Percentiles rank a stretch among this genome's conserved stretches.
phyloP scores from a whole-genome alignment of 1,140 invertebrate genomes.

The Oncopodura yosiiana region DNA sequence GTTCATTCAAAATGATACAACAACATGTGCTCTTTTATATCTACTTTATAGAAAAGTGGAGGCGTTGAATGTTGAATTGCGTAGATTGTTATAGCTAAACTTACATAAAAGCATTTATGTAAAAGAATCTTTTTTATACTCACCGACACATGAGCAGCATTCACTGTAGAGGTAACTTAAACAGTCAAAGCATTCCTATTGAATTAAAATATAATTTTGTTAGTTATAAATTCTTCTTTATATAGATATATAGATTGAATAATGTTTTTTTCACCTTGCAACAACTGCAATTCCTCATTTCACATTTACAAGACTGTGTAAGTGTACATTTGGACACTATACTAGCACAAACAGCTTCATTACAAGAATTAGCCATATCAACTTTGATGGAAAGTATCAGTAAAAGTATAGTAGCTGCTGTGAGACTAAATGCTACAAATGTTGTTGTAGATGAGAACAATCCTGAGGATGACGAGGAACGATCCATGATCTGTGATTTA shows the following conservation, averaged over 20 bases:
- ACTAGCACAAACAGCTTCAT: constrained; percentile 82
- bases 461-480: too few relatives aligned
- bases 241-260: too few relatives aligned
- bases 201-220: too few relatives aligned
- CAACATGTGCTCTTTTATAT: too few relatives aligned
- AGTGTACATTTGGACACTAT: constrained; percentile 93
- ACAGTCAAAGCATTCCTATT: constrained; percentile 84
- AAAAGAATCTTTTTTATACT: constrained; percentile 38
- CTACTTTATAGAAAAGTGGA: too few relatives aligned
- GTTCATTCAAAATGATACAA: too few relatives aligned
- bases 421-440: constrained; percentile 2
- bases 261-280: too few relatives aligned
- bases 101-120: neutral
- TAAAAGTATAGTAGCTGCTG: constrained; percentile 10
- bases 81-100: too few relatives aligned
- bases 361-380: constrained; percentile 49
- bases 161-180: constrained; percentile 78
- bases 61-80: too few relatives aligned
- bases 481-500: too few relatives aligned
- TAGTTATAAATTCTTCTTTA: too few relatives aligned
- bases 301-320: constrained; percentile 89
- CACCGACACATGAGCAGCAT: constrained; percentile 91
- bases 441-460: too few relatives aligned
- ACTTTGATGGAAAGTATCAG: constrained; percentile 16
- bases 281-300: constrained; percentile 79